Evolutionary conservation across 2,888 invertebrate species (phyloP).

Genomic region (Thera obeliscata): DNA sequence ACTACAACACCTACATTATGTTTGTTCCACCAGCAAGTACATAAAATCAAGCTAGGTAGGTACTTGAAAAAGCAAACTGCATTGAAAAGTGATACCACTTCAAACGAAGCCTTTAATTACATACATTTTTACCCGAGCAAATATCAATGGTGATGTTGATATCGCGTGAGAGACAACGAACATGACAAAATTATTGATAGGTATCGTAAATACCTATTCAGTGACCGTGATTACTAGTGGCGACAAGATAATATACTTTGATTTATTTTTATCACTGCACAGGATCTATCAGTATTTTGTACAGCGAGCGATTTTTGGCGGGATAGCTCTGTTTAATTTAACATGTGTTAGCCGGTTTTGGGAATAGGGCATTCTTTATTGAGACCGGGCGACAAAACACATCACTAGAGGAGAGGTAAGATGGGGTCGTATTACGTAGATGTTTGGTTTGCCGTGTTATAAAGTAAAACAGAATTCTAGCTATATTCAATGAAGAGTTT

Average conservation of each 20-base stretch:
- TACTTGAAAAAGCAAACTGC: constrained; percentile 6
- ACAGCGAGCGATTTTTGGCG: background rate
- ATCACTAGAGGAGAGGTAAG: too few species aligned
- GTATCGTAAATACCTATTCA: constrained; percentile 58
- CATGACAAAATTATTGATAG: constrained; percentile 62
- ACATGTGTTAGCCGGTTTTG: too few species aligned
- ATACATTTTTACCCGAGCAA: constrained; percentile 43
- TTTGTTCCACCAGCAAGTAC: too few species aligned
- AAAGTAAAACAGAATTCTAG: too few species aligned
- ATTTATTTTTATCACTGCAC: constrained; percentile 42
- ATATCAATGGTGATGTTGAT: constrained; percentile 59
- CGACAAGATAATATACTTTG: constrained; percentile 54
- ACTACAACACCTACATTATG: too few species aligned
- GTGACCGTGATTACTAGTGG: constrained; percentile 56
- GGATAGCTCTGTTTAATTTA: background rate
- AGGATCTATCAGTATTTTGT: background rate
- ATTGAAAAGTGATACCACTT: constrained; percentile 8
- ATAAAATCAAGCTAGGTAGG: too few species aligned
- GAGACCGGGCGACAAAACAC: too few species aligned
- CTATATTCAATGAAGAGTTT: too few species aligned
- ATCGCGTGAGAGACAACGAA: constrained; percentile 66
- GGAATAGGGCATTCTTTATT: too few species aligned
- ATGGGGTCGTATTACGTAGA: too few species aligned
- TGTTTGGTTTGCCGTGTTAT: too few species aligned
- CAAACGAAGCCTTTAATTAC: constrained; percentile 45